phyloP scores from a whole-genome alignment of 1,140 invertebrate species.

The Ctenoplectra terminalis region DNA sequence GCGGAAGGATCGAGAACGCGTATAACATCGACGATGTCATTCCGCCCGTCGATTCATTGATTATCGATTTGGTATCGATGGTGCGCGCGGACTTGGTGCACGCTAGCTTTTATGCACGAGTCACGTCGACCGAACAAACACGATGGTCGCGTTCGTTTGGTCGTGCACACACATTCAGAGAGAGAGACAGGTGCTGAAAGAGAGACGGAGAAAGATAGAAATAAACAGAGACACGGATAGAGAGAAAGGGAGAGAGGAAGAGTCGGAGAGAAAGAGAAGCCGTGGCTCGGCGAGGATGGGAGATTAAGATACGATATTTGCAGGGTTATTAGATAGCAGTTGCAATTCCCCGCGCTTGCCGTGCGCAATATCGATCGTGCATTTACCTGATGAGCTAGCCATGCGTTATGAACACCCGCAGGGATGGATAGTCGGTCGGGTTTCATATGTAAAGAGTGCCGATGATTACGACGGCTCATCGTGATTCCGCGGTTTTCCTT shows the following conservation, averaged over 20 bases:
- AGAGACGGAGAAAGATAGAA: too few species aligned
- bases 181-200: too few species aligned
- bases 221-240: conserved; percentile 16
- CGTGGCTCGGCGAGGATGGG: conserved; percentile 3
- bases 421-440: conserved; percentile 49
- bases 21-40: conserved; percentile 44
- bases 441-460: conserved; percentile 69
- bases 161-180: background rate
- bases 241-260: background rate
- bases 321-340: conserved; percentile 75
- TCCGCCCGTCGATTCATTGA: conserved; percentile 54
- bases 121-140: conserved; percentile 68
- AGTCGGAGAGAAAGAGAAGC: too few species aligned
- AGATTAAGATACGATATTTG: conserved; percentile 74
- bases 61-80: conserved; percentile 62
- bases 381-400: conserved; percentile 76
- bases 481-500: conserved; percentile 58
- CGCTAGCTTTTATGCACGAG: conserved; percentile 55
- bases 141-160: conserved; percentile 58
- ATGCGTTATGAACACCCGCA: conserved; percentile 72
- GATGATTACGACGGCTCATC: conserved; percentile 70
- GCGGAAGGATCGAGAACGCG: conserved; percentile 34
- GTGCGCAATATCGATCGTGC: conserved; percentile 68
- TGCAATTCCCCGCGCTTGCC: conserved; percentile 63
- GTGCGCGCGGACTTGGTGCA: conserved; percentile 18